A percentile compares a stretch with the other conserved stretches of the same genome.
These are phyloP conservation scores for Chondrilla cf. caribensis DNA, from an alignment of 37 sponge, comb jelly and placozoan species.

Conservation along the genomic window DNA sequence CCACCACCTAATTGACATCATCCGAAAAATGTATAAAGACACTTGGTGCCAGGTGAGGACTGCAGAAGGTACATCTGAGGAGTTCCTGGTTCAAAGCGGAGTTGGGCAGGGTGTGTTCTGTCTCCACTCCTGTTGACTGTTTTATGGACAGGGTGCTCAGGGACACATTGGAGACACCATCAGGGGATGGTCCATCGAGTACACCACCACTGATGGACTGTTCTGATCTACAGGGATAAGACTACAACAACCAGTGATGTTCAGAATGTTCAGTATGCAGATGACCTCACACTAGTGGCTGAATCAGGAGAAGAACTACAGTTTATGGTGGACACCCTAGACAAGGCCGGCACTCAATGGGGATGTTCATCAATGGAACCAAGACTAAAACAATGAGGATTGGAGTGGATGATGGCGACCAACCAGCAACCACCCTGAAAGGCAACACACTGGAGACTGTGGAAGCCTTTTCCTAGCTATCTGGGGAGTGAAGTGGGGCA, in stretches of 20 bases:
- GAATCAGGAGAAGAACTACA: too few species aligned
- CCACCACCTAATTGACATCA: slow-evolving; percentile 8
- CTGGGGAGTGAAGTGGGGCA: neutral
- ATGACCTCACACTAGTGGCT: neutral
- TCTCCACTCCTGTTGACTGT: too few species aligned
- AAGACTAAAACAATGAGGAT: slow-evolving; percentile 10
- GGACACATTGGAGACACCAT: too few species aligned
- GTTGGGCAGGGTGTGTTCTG: too few species aligned
- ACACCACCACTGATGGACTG: neutral
- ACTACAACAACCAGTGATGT: neutral
- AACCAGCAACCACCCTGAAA: neutral
- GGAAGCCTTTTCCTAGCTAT: slow-evolving; percentile 3
- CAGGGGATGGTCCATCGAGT: too few species aligned
- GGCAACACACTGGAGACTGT: neutral
- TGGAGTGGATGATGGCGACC: neutral
- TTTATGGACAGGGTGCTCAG: too few species aligned
- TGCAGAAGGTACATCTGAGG: neutral
- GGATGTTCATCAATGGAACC: neutral
- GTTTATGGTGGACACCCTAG: too few species aligned
- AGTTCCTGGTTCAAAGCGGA: neutral
- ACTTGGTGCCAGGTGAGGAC: slow-evolving; percentile 10
- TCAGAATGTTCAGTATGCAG: neutral
- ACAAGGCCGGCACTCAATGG: too few species aligned
- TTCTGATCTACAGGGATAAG: too few species aligned
- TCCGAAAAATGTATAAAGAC: neutral